Base-by-base conservation (phyloP, 2,888 invertebrate species). In the Eupelmus urozonus region DNA sequence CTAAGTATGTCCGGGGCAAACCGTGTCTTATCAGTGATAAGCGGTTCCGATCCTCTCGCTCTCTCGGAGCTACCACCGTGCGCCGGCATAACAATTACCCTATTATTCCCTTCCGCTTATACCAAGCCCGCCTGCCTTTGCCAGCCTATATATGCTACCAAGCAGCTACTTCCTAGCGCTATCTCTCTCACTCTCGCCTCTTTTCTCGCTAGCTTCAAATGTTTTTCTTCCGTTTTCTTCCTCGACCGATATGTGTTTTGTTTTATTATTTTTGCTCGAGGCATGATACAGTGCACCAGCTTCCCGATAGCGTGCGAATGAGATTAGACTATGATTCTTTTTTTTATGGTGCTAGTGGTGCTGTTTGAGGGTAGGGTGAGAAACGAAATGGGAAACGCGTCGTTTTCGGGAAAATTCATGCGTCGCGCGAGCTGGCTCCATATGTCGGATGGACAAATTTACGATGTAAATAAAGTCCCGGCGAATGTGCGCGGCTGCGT, bases 11-110 rank as follows among this genome's bases (percentile, higher is more conserved):
- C 85, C 85, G 81, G 82, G 83, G 81, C 60, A 25, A 69, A 80
- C 82, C 89, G 89, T 89, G 89, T 89, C 89, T 89, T 89, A 89
- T 89, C 89, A 84, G 85, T 84, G 86, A 86, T 87, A 87, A 85
- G 85, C 85, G 84, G 84, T 86, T 87, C 86, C 85, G 88, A 89
- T 88, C 88, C 34, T 86, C 86, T 85, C 85, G 88, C 89, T 88
- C 88, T 16, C 18, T 29, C 4, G 25, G 34, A 11, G n/a, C 25
- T 16, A 70, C 85, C 87, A 85, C 84, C 89, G 89, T 89, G 89
- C 85, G 84, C 80, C 81, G 82, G 89, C 89, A 89, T 89, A 89
- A 89, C 88, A 89, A 89, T 89, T 89, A 88, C 88, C 89, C 85
- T 86, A 89, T 89, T 89, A 89, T 83, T 83, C 72, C 77, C 79